These are phyloP conservation scores for Abramis brama DNA, from an alignment of 2,113 vertebrate genomes.

Conservation along the genomic window DNA sequence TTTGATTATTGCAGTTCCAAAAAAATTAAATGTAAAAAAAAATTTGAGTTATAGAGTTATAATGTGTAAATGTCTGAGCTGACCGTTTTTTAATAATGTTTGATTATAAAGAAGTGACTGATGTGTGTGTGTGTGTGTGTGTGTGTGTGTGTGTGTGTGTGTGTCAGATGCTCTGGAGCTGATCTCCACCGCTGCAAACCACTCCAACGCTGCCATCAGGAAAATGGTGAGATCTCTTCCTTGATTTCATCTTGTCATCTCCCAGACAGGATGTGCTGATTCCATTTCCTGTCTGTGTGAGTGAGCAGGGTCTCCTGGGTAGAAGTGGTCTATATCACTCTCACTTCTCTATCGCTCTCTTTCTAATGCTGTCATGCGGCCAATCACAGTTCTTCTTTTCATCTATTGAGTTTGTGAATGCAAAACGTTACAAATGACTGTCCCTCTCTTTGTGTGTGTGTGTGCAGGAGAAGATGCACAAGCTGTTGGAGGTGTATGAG, in stretches of 20 bases:
- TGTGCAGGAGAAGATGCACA: conserved; percentile 95
- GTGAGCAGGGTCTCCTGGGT: background rate
- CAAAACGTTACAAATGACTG: background rate
- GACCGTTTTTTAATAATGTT: background rate
- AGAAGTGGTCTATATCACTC: background rate
- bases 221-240: conserved; percentile 85
- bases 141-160: conserved; percentile 36
- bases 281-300: conserved; percentile 51
- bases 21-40: too few relatives aligned
- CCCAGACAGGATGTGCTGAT: conserved; percentile 29
- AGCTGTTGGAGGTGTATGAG: conserved; percentile 94
- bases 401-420: background rate
- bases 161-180: conserved; percentile 90
- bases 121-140: conserved; percentile 37
- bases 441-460: background rate
- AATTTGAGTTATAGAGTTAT: too few relatives aligned
- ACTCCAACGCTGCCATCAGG: conserved; percentile 94
- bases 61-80: too few relatives aligned
- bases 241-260: background rate
- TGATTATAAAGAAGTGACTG: background rate
- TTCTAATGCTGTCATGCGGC: background rate
- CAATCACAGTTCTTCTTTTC: background rate
- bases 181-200: conserved; percentile 96
- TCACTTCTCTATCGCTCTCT: background rate
- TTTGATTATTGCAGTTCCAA: too few relatives aligned